Conservation (phyloP, 2,888 invertebrate genomes). For the Agriopis leucophaearia region DNA sequence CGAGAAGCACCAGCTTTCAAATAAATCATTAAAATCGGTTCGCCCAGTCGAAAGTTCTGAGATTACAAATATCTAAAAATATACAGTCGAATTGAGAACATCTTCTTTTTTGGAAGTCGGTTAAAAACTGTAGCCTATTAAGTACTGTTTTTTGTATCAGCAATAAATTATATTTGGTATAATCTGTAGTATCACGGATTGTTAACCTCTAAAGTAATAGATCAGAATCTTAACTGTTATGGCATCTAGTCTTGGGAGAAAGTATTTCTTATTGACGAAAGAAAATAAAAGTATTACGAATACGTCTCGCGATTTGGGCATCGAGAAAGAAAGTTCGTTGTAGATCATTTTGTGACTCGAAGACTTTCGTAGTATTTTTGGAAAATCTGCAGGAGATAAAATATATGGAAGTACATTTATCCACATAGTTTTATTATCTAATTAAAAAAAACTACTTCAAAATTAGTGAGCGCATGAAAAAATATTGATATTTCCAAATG, state of each 20-base stretch:
- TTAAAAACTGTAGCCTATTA: no score
- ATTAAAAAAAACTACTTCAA: no score
- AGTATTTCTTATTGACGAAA: conserved; percentile 43
- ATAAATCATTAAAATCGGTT: no score
- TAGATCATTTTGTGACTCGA: neutral
- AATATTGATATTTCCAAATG: no score
- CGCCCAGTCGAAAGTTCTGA: no score
- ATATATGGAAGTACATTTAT: neutral
- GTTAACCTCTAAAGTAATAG: conserved; percentile 22
- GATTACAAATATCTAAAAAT: no score
- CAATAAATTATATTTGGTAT: neutral
- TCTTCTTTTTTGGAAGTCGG: no score
- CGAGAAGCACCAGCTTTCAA: no score
- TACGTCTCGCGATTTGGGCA: conserved; percentile 14
- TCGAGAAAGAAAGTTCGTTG: conserved; percentile 20
- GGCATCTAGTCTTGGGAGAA: conserved; percentile 39
- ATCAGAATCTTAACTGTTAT: conserved; percentile 30
- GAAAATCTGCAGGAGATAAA: neutral
- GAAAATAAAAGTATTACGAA: conserved; percentile 45
- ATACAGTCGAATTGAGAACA: no score
- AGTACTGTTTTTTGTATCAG: no score
- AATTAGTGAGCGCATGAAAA: no score
- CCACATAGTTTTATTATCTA: no score
- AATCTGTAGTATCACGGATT: neutral
- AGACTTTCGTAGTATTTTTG: neutral